Evolutionary conservation across 2,113 vertebrate species (phyloP).

Genomic region (Sinocyclocheilus maitianheensis): DNA sequence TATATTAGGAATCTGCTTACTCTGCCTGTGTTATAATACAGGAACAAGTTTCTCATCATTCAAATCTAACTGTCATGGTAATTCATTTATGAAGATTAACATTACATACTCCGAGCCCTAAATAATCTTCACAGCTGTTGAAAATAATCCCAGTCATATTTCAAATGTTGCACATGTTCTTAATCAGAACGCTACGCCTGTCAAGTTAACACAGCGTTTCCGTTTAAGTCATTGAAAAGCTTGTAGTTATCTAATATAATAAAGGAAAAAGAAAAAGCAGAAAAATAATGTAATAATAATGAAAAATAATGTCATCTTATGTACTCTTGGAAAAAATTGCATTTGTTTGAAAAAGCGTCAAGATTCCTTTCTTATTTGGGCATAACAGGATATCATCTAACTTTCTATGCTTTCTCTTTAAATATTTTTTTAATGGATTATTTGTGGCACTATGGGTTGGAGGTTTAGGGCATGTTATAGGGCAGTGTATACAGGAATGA

Average conservation of each 20-base stretch:
- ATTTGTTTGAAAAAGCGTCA: too few species aligned
- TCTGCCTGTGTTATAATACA: neutral
- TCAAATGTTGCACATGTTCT: conserved; percentile 11
- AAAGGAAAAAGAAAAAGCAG: neutral
- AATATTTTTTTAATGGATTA: too few species aligned
- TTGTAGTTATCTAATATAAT: neutral
- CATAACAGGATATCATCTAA: too few species aligned
- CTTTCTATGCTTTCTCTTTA: too few species aligned
- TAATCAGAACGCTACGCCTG: neutral
- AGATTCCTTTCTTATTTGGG: too few species aligned
- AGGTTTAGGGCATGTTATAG: too few species aligned
- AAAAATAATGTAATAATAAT: too few species aligned
- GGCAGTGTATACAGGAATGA: too few species aligned
- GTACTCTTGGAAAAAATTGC: too few species aligned
- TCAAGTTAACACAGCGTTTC: neutral
- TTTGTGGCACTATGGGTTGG: too few species aligned
- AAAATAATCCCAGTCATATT: conserved; percentile 10
- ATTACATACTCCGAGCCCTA: neutral
- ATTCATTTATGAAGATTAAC: neutral
- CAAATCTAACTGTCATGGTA: neutral
- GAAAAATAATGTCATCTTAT: too few species aligned
- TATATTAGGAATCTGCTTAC: neutral
- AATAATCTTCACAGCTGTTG: conserved; percentile 18
- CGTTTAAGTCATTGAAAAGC: neutral
- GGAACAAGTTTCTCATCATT: neutral